Percentiles rank a stretch among this genome's conserved stretches.
Evolutionary conservation across 1,140 invertebrate species (phyloP).

Genomic region (Dermatophagoides farinae): DNA sequence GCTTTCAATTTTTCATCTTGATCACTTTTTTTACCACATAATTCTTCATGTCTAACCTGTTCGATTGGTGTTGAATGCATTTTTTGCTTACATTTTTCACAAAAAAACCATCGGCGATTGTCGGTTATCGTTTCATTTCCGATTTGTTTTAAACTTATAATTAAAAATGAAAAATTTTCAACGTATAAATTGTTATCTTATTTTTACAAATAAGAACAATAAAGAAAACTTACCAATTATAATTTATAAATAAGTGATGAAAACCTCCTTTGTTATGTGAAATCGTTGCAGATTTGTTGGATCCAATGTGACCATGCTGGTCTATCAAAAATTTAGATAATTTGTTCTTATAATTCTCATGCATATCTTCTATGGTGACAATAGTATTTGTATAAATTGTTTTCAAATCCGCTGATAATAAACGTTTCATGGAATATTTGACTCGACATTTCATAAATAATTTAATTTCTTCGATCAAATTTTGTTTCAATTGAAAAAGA

Average conservation of each 20-base stretch:
- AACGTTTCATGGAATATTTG: constrained; percentile 55
- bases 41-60: not conserved
- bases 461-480: constrained; percentile 19
- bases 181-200: no score
- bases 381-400: constrained; percentile 36
- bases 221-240: constrained; percentile 45
- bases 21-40: not conserved
- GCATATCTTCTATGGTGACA: constrained; percentile 20
- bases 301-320: no score
- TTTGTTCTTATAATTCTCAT: not conserved
- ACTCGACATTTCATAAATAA: constrained; percentile 48
- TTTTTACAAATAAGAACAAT: no score
- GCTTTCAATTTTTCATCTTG: not conserved
- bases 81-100: not conserved
- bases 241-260: constrained; percentile 54
- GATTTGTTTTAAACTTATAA: constrained; percentile 2
- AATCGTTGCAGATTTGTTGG: no score
- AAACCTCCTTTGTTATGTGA: constrained; percentile 54
- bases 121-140: not conserved
- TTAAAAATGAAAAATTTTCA: not conserved
- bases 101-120: not conserved
- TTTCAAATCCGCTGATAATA: constrained; percentile 68
- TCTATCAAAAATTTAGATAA: not conserved
- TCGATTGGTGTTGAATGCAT: not conserved
- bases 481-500: constrained; percentile 13